Base-by-base conservation (phyloP, 1,140 invertebrate genomes). In the Achroia grisella region DNA sequence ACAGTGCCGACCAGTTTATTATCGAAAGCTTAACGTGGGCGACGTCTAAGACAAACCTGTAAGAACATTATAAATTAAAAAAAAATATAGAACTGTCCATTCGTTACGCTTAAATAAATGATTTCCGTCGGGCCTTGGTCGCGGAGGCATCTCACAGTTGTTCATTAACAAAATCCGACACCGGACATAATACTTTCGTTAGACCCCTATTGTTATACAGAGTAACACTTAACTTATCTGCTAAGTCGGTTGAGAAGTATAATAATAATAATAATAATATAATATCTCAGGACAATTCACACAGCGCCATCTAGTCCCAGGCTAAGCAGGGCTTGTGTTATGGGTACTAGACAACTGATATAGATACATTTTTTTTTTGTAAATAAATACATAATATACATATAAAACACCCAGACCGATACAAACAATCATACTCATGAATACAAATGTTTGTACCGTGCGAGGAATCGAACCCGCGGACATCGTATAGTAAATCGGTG, bases 111-210 rank as follows among this genome's bases (percentile, higher is more conserved):
- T 40, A 62, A 71, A 77, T 71, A 68, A 81, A 75, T 63, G 69
- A 71, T 80, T 71, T 70, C 71, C 71, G 63, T 67, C 62, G 57
- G 44, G 39, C 37, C 40, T 39, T 10, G 39, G 54, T 39, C 55
- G 43, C 51, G 55, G 52, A 44, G 59, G 50, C 58, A 55, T 42
- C 52, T 49, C 70, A 65, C 77, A 82, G 65, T 59, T 44, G 37
- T 64, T 82, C 75, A 80, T 82, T 80, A 79, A 72, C 47, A 49
- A 63, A 66, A 57, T 56, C 66, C 64, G 47, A 57, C 55, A 66
- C 71, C 78, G 75, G 58, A 61, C 62, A 69, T 67, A 82, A 82
- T 82, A 70, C 78, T 80, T 80, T 80, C 67, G 78, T 80, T 77
- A 78, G 69, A 74, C 59, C 50, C 56, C 62, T 43, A 82, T 80